Evolutionary conservation across 1,140 invertebrate genomes (phyloP), one percentile per base, ranked within the genome.

Genomic region (Euwallacea fornicatus): DNA sequence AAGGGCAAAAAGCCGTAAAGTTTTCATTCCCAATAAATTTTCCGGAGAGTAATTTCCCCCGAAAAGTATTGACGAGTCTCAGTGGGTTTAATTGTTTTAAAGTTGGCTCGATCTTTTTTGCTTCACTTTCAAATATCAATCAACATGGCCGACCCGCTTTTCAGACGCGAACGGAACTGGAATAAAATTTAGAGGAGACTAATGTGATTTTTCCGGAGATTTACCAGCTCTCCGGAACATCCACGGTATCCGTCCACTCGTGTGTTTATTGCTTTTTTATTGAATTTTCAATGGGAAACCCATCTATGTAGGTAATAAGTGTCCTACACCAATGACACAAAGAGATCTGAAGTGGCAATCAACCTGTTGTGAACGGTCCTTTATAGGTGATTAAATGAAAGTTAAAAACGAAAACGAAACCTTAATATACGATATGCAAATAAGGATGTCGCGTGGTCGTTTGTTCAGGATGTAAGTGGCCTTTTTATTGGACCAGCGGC

Each of bases 41-140:
- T 15, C 58, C 60, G n/a, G 21, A 33, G 46, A 62, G 60, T 62
- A 62, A 62, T 62, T 62, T 62, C n/a, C 60, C 15, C 16, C 3
- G n/a, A 44, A 62, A 58, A 62, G 60, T 62, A 62, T 62, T 62
- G 60, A 62, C 60, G 41, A 13, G 60, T 42, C 42, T 62, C 60
- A 62, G 42, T 62, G 62, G 33, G 41, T 64, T 64, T 64, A 64
- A 64, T 64, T 64, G 62, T 64, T 64, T 64, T 53, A 64, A 64
- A 64, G 46, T 64, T 33, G 10, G 2, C 33, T 64, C 11, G 60
- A 7, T 21, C 62, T 64, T 64, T 64, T 64, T 64, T 64, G 42
- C 42, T 62, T 62, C 60, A 62, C 42, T 62, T 64, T 53, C 62
- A 64, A 64, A 64, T 64, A 64, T 50, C 62, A 53, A 64, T 64